Evolutionary conservation across 2,888 invertebrate species (phyloP).

Genomic region (Trachelus stipa): DNA sequence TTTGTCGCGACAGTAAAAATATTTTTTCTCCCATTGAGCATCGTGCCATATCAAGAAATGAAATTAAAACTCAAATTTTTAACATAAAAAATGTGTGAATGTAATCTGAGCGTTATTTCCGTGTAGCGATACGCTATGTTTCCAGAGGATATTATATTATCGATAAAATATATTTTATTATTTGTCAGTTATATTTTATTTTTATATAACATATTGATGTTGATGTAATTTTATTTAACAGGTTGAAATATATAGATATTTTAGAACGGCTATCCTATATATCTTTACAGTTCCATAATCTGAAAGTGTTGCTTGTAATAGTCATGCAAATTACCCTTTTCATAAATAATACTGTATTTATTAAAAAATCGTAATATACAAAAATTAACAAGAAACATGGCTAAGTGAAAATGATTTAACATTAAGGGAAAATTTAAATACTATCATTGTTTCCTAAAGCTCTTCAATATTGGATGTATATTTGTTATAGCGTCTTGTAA

Average conservation of each 20-base stretch:
- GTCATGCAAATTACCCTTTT: background rate
- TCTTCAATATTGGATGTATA: constrained; percentile 94
- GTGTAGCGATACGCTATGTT: background rate
- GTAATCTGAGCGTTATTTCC: background rate
- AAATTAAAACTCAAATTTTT: background rate
- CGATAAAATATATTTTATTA: constrained; percentile 28
- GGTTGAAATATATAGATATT: constrained; percentile 33
- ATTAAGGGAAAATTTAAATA: constrained; percentile 20
- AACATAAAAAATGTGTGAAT: background rate
- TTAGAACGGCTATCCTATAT: constrained; percentile 15
- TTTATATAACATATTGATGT: constrained; percentile 31
- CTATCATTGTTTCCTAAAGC: constrained; percentile 85
- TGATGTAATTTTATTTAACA: constrained; percentile 18
- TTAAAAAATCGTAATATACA: constrained; percentile 21
- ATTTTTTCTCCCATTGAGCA: background rate
- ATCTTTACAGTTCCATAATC: background rate
- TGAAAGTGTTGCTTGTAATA: background rate
- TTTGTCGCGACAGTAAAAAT: background rate
- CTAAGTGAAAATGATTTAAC: background rate
- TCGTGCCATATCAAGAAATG: background rate
- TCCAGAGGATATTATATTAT: constrained; percentile 17
- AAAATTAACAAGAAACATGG: constrained; percentile 17
- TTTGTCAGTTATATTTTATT: constrained; percentile 41
- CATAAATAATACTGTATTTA: background rate
- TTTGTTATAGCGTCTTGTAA: constrained; percentile 94